Conservation (phyloP, 2,888 invertebrate species). For the Mimas tiliae region DNA sequence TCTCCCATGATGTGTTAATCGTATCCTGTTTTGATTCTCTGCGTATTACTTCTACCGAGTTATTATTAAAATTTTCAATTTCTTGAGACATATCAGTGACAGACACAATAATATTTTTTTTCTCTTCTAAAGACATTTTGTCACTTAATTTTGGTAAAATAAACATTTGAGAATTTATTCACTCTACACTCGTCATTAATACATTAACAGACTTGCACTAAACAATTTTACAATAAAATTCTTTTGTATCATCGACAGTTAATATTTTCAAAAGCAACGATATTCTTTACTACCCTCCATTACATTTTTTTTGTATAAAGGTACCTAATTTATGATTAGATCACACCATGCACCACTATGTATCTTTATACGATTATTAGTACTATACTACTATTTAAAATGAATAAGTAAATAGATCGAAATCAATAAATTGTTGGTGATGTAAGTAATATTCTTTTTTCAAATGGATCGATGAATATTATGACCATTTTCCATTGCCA, state of each 20-base stretch:
- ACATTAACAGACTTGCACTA: constrained; percentile 1
- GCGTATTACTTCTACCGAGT: constrained; percentile 69
- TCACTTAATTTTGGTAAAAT: not conserved
- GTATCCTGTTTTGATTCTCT: constrained; percentile 56
- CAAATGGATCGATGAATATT: too few species aligned
- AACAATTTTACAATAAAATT: not conserved
- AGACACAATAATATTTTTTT: constrained; percentile 33
- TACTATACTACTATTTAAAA: too few species aligned
- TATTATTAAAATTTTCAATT: constrained; percentile 43
- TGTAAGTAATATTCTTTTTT: too few species aligned
- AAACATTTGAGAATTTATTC: constrained; percentile 15
- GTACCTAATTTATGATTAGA: too few species aligned
- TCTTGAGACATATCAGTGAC: constrained; percentile 49
- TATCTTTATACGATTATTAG: too few species aligned
- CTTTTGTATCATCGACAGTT: not conserved
- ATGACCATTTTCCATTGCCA: too few species aligned
- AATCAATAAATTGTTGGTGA: too few species aligned
- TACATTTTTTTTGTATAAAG: too few species aligned
- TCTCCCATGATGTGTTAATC: constrained; percentile 70
- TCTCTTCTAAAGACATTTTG: constrained; percentile 23
- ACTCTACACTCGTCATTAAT: not conserved
- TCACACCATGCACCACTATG: too few species aligned
- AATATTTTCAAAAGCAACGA: not conserved
- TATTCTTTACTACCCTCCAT: not conserved
- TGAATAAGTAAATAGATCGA: too few species aligned